phyloP scores from a whole-genome alignment of 2,797 vertebrate genomes.

The Pipistrellus kuhlii region DNA sequence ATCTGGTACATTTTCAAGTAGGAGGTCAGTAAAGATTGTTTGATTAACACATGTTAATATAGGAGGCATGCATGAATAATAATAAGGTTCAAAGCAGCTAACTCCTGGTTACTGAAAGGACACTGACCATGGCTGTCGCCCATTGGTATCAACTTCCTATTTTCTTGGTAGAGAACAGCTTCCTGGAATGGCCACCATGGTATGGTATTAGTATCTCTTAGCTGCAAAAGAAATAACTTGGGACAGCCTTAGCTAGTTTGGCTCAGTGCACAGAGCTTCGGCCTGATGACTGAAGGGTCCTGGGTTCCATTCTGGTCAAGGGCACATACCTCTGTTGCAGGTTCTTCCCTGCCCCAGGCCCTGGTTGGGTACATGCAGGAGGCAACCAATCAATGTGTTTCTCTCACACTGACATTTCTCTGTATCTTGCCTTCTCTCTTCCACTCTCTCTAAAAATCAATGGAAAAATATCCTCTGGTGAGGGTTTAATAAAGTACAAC shows the following conservation, averaged over 20 bases:
- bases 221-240: neutral
- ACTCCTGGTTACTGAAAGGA: neutral
- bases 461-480: no score
- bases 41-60: slow-evolving; percentile 41
- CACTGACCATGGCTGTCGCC: neutral
- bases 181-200: neutral
- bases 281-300: no score
- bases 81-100: neutral
- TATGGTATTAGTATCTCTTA: neutral
- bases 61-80: neutral
- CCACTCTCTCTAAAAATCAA: no score
- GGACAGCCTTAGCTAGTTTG: neutral
- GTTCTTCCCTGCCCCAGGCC: no score
- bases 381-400: no score
- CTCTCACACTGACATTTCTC: no score
- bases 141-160: neutral
- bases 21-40: neutral
- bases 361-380: no score
- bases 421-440: no score
- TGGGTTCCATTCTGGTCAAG: no score
- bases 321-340: no score
- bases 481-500: no score
- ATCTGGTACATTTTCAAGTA: neutral
- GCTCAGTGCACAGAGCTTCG: no score
- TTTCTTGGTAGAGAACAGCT: neutral